Base-by-base conservation (phyloP, 2,113 vertebrate genomes). In the Phrynosoma blainvillii region DNA sequence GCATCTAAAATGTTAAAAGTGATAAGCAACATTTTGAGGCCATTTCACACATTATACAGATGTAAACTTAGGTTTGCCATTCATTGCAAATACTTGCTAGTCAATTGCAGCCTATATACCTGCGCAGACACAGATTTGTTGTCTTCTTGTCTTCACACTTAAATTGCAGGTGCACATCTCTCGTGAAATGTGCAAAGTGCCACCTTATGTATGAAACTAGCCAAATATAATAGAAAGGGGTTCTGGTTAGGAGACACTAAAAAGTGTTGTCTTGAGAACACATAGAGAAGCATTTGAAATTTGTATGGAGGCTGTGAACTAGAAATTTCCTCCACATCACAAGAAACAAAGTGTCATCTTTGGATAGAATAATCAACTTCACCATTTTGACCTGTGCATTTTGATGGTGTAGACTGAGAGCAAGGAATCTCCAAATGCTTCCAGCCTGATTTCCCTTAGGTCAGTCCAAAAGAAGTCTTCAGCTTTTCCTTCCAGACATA, bases 381-480 rank as follows among this genome's bases (percentile, higher is more conserved):
- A 84, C 11, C 68, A 79, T 71, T 59, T 79, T 80, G 77, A 80
- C 78, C 66, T 87, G 23, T 74, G 54, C 36, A 81, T 87, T 73
- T 62, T 80, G 36, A 73, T 73, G 52, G 52, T 30, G 66, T 23
- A 40, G 25, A 36, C n/a, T 27, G 25, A 85, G 75, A 77, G 59
- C 62, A 62, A 40, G 42, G 65, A 65, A n/a, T 40, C 56, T 30
- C 32, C 9, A 62, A 62, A n/a, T 81, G 27, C 85, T 80, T 87
- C 54, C 79, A 71, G 10, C 52, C 81, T 87, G 78, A 87, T 73
- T 87, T 87, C 47, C 77, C 66, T 25, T 56, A 56, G 52, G 30
- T 71, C 8, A 4, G 13, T 71, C 23, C 32, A 75, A 84, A 87
- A 32, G 47, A 87, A 59, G 30, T 14, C 52, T 81, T 87, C 78